A percentile compares a stretch with the other conserved stretches of the same genome.
phyloP scores from a whole-genome alignment of 2,888 invertebrate species.

The Gerris lacustris region DNA sequence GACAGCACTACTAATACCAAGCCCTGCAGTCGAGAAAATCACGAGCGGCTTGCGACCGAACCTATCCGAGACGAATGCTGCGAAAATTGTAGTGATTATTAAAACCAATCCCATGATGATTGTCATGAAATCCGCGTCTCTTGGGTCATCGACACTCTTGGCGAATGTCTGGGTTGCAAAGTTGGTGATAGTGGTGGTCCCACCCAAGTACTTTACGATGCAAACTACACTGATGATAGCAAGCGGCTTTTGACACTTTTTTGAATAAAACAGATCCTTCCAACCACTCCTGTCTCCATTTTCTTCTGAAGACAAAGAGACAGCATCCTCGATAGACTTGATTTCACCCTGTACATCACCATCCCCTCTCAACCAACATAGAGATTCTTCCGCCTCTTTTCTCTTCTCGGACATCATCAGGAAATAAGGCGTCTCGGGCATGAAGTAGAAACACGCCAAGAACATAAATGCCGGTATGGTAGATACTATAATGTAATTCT shows the following conservation, averaged over 20 bases:
- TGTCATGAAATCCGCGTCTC: slow-evolving; percentile 34
- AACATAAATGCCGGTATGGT: slow-evolving; percentile 6
- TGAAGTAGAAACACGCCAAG: slow-evolving; percentile 1
- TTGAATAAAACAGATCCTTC: slow-evolving; percentile 27
- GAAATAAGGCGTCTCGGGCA: slow-evolving; percentile 15
- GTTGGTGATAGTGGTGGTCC: slow-evolving; percentile 6
- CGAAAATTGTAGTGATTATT: slow-evolving; percentile 11
- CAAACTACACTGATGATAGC: neutral
- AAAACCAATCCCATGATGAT: slow-evolving; percentile 33
- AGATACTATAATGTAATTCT: slow-evolving; percentile 11
- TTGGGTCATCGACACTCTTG: slow-evolving; percentile 31
- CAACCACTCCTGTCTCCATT: neutral
- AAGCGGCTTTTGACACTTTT: neutral
- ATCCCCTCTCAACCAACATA: slow-evolving; percentile 12
- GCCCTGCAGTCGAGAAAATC: neutral
- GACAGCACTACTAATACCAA: neutral
- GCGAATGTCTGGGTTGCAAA: neutral
- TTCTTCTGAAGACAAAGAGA: neutral
- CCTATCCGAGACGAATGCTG: slow-evolving; percentile 3
- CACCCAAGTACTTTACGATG: slow-evolving; percentile 2
- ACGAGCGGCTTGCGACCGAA: slow-evolving; percentile 6
- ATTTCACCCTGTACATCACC: slow-evolving; percentile 28
- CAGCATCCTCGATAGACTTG: slow-evolving; percentile 27
- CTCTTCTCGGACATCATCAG: neutral
- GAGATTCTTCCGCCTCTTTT: slow-evolving; percentile 11